Base-by-base conservation (phyloP, 2,797 vertebrate species). In the Notolepis coatsorum region DNA sequence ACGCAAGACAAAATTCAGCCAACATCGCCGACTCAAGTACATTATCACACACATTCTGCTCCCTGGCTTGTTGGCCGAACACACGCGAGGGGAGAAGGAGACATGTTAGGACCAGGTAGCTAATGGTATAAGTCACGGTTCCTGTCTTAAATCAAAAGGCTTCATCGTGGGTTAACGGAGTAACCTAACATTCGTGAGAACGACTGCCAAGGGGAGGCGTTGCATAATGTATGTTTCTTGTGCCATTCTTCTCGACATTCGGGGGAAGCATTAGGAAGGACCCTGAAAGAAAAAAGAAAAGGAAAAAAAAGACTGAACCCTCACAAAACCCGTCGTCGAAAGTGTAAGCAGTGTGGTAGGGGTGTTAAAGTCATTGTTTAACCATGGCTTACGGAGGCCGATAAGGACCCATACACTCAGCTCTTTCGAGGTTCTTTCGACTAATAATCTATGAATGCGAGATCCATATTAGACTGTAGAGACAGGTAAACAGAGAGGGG, bases 401-500 rank as follows among this genome's bases (percentile, higher is more conserved):
- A 59, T 79, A 59, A 76, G 75, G 41, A 47, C 39, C 68, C 63
- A 55, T n/a, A n/a, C 72, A 55, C 80, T 84, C 81, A 80, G 69
- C 64, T 61, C 45, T 53, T 17, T 9, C 5, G 35, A 73, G 61
- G 15, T 61, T 71, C 57, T 74, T 47, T 60, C 55, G 35, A 65
- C 67, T 52, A 52, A 57, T 30, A 63, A 69, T 69, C 55, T 47
- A 25, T 68, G 17, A 3, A 61, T 43, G 61, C 66, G 30, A 77
- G 77, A 81, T 52, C 13, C 56, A 73, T 82, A n/a, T 72, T 74
- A 64, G 52, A 46, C 55, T 58, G 58, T 3, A 25, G 56, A 71
- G 56, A 71, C 73, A 80, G 85, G 50, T 86, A 80, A 75, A 77
- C 77, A 72, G 42, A 42, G 58, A 59, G 72, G 2, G 58, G 56